Conservation (phyloP, 2,797 vertebrate species). For the Enteromius paludinosus region DNA sequence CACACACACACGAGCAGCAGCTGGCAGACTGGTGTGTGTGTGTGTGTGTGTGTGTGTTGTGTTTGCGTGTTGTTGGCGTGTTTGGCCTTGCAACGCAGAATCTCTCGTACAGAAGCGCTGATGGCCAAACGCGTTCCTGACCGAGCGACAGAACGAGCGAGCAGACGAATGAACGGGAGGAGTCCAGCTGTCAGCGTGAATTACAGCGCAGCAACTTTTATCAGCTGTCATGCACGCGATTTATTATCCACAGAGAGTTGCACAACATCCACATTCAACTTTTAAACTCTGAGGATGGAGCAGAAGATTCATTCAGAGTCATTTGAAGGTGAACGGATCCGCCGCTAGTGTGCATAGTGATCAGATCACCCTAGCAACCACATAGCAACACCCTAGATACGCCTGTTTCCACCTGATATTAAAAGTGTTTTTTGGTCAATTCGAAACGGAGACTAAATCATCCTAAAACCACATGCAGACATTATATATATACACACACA, state of each 20-base stretch:
- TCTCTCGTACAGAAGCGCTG: constrained; percentile 72
- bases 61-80: constrained; percentile 83
- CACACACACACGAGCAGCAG: constrained; percentile 69
- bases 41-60: neutral
- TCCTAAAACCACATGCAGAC: too few relatives aligned
- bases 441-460: too few relatives aligned
- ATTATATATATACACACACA: too few relatives aligned
- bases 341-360: neutral
- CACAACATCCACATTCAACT: constrained; percentile 79
- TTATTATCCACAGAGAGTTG: constrained; percentile 72
- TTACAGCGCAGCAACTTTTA: constrained; percentile 69
- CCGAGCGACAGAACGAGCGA: neutral
- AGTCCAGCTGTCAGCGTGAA: constrained; percentile 22
- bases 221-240: constrained; percentile 78
- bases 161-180: constrained; percentile 32
- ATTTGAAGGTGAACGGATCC: neutral
- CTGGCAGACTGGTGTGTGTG: constrained; percentile 82
- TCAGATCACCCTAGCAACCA: neutral
- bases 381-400: neutral
- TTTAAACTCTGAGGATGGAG: constrained; percentile 76
- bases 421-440: neutral
- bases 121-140: constrained; percentile 61
- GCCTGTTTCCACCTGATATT: neutral
- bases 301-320: constrained; percentile 54
- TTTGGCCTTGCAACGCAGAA: constrained; percentile 84